Evolutionary conservation across 2,113 vertebrate species (phyloP).

Genomic region (Psittacula cyanocephala): DNA sequence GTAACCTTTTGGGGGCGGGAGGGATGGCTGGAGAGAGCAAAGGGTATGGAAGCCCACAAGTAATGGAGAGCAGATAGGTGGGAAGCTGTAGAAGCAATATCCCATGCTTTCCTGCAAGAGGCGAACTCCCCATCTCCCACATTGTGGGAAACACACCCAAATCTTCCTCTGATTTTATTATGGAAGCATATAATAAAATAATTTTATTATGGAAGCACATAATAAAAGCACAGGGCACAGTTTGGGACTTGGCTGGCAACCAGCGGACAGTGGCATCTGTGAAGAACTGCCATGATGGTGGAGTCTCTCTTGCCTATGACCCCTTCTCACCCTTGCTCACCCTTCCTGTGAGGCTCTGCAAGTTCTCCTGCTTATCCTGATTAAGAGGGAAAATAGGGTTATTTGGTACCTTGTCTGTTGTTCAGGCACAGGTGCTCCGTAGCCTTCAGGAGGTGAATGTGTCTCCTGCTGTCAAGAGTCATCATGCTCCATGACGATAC

Average conservation of each 20-base stretch:
- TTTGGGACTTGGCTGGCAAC: background rate
- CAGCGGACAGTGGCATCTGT: background rate
- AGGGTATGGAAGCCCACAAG: background rate
- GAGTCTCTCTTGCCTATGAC: background rate
- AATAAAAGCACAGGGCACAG: background rate
- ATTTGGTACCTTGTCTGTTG: background rate
- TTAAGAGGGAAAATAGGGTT: background rate
- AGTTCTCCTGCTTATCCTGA: background rate
- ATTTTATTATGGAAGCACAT: background rate
- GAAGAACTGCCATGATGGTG: background rate
- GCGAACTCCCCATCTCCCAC: background rate
- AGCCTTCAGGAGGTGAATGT: background rate
- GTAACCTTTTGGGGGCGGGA: background rate
- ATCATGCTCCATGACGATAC: background rate
- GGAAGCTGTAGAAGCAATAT: background rate
- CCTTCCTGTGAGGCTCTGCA: accelerated
- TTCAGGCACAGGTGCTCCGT: background rate
- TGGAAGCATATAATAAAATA: background rate
- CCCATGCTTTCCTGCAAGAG: background rate
- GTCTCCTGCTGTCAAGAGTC: background rate
- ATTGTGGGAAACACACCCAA: background rate
- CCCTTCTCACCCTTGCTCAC: background rate
- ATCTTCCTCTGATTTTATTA: background rate
- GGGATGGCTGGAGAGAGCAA: background rate
- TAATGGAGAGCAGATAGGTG: background rate